These are phyloP conservation scores for Serripes groenlandicus DNA, from an alignment of 2,888 invertebrate species.

Conservation along the genomic window DNA sequence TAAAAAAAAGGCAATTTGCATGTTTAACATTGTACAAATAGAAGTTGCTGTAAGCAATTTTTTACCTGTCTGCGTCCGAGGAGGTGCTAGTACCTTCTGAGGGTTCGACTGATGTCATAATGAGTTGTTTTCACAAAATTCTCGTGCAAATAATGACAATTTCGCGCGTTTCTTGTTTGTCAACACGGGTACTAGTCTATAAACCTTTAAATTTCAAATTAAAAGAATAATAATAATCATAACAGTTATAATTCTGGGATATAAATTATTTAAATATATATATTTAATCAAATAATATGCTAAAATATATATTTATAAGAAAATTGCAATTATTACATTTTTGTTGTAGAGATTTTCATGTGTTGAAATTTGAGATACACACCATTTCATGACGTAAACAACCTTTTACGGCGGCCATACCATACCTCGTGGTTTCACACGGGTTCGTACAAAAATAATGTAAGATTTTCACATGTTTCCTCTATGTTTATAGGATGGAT, in stretches of 20 bases:
- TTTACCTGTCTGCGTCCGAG: conserved; percentile 72
- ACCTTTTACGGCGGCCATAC: conserved; percentile 80
- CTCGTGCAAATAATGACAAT: conserved; percentile 63
- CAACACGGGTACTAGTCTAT: conserved; percentile 50
- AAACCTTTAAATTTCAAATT: background rate
- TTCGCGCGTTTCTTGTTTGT: conserved; percentile 74
- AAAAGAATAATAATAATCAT: no score
- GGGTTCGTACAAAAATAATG: conserved; percentile 30
- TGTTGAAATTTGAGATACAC: conserved; percentile 27
- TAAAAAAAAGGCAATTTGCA: no score
- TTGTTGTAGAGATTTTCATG: background rate
- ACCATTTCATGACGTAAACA: conserved; percentile 71
- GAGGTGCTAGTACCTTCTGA: conserved; percentile 72
- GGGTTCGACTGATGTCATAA: conserved; percentile 65
- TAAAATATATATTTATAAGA: background rate
- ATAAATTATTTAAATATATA: background rate
- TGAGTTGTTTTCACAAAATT: conserved; percentile 28
- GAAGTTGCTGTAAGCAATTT: no score
- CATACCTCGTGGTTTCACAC: conserved; percentile 81
- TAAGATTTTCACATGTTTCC: no score
- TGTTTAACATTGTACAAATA: no score
- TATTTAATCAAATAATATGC: background rate
- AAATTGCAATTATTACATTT: background rate
- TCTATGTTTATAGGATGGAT: no score
- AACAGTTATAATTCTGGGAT: background rate